Base-by-base conservation (phyloP, 2,797 vertebrate genomes). In the Myoxocephalus aenaeus region DNA sequence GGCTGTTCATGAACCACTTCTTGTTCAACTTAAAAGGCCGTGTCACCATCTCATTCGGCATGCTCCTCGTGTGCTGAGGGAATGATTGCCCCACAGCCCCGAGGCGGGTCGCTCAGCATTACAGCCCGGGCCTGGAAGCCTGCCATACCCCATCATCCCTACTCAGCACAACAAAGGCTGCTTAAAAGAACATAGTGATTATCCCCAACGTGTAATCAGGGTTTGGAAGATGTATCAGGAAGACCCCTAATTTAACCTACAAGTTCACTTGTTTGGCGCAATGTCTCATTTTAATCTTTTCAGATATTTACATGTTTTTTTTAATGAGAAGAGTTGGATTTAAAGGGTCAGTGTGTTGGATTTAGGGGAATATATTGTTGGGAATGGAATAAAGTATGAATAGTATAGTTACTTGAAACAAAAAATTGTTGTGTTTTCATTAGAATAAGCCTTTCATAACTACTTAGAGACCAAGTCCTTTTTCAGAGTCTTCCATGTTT, bases 81-180 rank as follows among this genome's bases (percentile, higher is more conserved):
- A 82, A 65, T 81, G 75, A 46, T 84, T 73, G 73, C 71, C 77
- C 77, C 56, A 44, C 80, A 87, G 79, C 82, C 65, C 67, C 0
- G 54, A 77, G 80, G 86, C 76, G 77, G 74, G 83, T 77, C 64
- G 14, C 76, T 87, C 85, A 82, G 83, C 87, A 64, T 77, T 78
- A 76, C 50, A 50, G 68, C 67, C 6, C 1, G 2, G 44, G 59
- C 38, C 77, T 81, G 79, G 80, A 87, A 57, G 38, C n/a, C 29
- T 42, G 83, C 86, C 83, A 77, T 70, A 54, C 68, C n/a, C 69
- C 81, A 73, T 84, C 74, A 71, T 64, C 75, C 74, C 54, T 32
- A 36, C 70, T 82, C 77, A 11, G 72, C 68, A 81, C 72, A 80
- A 82, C 82, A 83, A 76, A 80, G 77, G 44, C 82, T 44, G 50